Evolutionary conservation across 2,113 vertebrate species (phyloP), one percentile per base, ranked within the genome.

Genomic region (Mustela lutreola): DNA sequence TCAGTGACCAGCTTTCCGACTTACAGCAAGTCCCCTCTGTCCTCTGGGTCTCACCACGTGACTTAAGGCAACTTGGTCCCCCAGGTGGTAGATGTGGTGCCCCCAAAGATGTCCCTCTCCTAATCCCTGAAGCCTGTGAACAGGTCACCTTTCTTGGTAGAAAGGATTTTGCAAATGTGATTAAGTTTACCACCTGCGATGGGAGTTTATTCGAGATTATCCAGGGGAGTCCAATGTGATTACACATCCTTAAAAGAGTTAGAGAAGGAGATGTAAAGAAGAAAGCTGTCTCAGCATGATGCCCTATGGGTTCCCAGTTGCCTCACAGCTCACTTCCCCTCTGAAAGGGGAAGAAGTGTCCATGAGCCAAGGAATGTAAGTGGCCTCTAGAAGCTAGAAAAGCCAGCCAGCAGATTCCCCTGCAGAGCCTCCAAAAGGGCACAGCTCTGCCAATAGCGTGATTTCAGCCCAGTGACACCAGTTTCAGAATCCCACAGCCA

Each of bases 261-360:
- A 28, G 56, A 48, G 42, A 65, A 84, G 42, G 65, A 81, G 33
- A 45, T 3, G 24, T 36, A 31, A 4, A 56, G 76, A 75, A 26
- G 70, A 93, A 62, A 73, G 63, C 73, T 7, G 71, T 48, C 42
- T 56, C 70, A 21, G 42, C n/a, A 36, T 2, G 19, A 53, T 1
- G 33, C 7, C 14, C 0, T 5, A 15, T 39, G 1, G 8, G 67
- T 22, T 14, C 19, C 1, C 28, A 48, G 73, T 16, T 28, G 33
- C 31, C 16, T 14, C 10, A 0, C 14, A 5, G 56, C 56, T 50
- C 45, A 65, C 53, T 58, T 58, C 16, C 19, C 56, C 56, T 65
- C n/a, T 26, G 78, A 62, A 42, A 73, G n/a, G 19, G 28, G 71
- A 67, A n/a, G 85, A 48, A 48, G 63, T n/a, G 70, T 12, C 79